Percentiles rank a stretch among this genome's conserved stretches.
phyloP scores from a whole-genome alignment of 2,888 invertebrate species.

The Nudaria mundana region DNA sequence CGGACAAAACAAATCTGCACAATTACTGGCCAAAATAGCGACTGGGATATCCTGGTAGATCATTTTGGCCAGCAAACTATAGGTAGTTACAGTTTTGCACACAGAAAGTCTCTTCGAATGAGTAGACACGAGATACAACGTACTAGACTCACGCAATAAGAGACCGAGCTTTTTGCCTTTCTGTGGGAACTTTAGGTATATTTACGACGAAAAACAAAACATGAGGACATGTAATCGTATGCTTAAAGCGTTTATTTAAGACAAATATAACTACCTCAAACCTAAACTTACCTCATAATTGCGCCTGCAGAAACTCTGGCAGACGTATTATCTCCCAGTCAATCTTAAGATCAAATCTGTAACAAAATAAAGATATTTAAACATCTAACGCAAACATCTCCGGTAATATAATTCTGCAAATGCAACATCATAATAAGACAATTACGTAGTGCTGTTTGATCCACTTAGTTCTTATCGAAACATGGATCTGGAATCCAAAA shows the following conservation, averaged over 20 bases:
- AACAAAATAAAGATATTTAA: slow-evolving; percentile 28
- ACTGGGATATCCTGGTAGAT: too few species aligned
- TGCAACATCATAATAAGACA: slow-evolving; percentile 36
- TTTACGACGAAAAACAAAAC: too few species aligned
- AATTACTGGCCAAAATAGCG: too few species aligned
- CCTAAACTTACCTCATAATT: slow-evolving; percentile 14
- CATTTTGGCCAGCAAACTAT: too few species aligned
- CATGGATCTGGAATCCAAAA: slow-evolving; percentile 35
- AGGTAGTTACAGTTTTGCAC: too few species aligned
- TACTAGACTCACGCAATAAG: too few species aligned
- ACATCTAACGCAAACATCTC: slow-evolving; percentile 24
- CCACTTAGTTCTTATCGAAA: slow-evolving; percentile 35
- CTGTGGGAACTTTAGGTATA: too few species aligned
- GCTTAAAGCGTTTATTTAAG: neutral
- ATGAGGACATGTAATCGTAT: slow-evolving; percentile 14
- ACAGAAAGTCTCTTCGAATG: too few species aligned
- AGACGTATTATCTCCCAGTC: slow-evolving; percentile 7
- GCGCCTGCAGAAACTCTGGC: slow-evolving; percentile 4
- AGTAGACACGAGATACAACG: too few species aligned
- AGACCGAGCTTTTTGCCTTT: too few species aligned
- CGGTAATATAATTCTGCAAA: slow-evolving; percentile 30
- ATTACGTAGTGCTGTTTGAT: slow-evolving; percentile 37
- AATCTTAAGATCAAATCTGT: slow-evolving; percentile 26
- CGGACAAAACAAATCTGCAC: too few species aligned
- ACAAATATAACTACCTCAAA: slow-evolving; percentile 12